Base-by-base conservation (phyloP, 2,888 invertebrate genomes). In the Amblyjoppa proteus region DNA sequence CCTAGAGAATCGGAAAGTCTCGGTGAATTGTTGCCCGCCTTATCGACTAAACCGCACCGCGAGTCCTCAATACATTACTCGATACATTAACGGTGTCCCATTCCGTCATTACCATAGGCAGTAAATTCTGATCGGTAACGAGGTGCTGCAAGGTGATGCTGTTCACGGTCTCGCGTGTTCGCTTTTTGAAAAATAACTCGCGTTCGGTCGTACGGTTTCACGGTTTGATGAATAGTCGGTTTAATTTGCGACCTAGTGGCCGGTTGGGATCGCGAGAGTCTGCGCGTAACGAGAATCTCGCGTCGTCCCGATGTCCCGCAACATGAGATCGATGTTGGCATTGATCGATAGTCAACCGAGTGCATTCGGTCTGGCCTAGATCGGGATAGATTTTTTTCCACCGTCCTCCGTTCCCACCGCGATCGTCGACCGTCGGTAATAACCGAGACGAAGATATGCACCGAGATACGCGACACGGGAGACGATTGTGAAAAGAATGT, bases 281-380 rank as follows among this genome's bases (percentile, higher is more conserved):
- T 53, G 64, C 66, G 51, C 41, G 71, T 20, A 70, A 71, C 49
- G 69, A 53, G 56, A 73, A 16, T 38, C 34, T 75, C 25, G 61
- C 16, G 6, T 25, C 61, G 61, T 51, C 49, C 51, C 79, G 76
- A 79, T 76, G 75, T 75, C 56, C 75, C 82, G 66, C 56, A 58
- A 79, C 56, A 5, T 9, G 73, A 81, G 78, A 78, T 64, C 56
- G 69, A 70, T 45, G 74, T 85, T 85, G 85, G 82, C 85, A 85
- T 85, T 85, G 85, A 82, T 82, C 82, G 85, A 82, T 85, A 77
- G 56, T 53, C 71, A 53, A 73, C 75, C 73, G 84, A 75, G 68
- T 66, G 64, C 85, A 85, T 85, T 82, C 85, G 85, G 85, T 79
- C 75, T 82, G 85, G 79, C 85, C 85, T 82, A 85, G 79, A 76